Percentiles rank a stretch among this genome's conserved stretches.
Conservation (phyloP, 2,888 invertebrate species). For the Hipparchia sbordonii region DNA sequence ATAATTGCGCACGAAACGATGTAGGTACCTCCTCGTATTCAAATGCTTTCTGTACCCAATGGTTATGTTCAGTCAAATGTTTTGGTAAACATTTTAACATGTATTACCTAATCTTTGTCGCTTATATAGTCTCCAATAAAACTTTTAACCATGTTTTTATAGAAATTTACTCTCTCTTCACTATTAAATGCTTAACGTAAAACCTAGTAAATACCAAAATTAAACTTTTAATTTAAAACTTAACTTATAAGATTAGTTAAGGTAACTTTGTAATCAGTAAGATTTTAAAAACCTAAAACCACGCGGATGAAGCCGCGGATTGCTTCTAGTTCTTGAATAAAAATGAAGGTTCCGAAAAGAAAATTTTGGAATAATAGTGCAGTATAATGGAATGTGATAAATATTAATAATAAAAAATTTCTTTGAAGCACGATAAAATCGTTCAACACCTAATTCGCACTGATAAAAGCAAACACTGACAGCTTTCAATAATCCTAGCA, state of each 20-base stretch:
- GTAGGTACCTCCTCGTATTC: background rate
- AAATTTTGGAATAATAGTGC: too few species aligned
- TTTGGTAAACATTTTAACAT: background rate
- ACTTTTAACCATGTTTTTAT: too few species aligned
- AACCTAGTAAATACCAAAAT: too few species aligned
- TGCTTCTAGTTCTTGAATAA: too few species aligned
- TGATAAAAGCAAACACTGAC: slow-evolving; percentile 28
- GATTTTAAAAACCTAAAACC: too few species aligned
- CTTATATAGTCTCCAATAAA: too few species aligned
- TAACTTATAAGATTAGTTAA: too few species aligned
- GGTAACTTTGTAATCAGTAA: too few species aligned
- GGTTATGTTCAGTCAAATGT: background rate
- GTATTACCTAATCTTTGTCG: background rate
- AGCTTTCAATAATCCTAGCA: slow-evolving; percentile 40
- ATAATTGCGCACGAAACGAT: slow-evolving; percentile 24
- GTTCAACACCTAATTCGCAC: slow-evolving; percentile 8
- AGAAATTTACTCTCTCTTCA: too few species aligned
- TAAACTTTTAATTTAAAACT: background rate
- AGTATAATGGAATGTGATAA: background rate
- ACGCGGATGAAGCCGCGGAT: too few species aligned
- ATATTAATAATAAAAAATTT: background rate
- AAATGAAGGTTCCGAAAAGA: too few species aligned
- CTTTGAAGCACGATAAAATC: slow-evolving; percentile 15
- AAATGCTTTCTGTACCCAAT: slow-evolving; percentile 15
- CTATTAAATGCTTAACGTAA: too few species aligned